These are phyloP conservation scores for Theretra japonica DNA, from an alignment of 2,888 invertebrate genomes.

Conservation along the genomic window DNA sequence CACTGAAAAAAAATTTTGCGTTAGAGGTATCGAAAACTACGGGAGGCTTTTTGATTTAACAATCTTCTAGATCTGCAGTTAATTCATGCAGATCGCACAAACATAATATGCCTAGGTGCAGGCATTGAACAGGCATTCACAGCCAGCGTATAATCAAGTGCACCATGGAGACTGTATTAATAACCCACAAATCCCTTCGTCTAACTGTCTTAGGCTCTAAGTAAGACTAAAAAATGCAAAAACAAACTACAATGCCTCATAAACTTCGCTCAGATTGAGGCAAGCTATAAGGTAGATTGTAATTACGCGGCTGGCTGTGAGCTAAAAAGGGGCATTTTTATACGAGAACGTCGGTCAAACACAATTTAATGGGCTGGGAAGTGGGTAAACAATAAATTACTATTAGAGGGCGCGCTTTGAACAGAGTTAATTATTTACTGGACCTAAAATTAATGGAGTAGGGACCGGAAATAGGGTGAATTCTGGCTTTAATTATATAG, in stretches of 20 bases:
- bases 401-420: conserved; percentile 22
- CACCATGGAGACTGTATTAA: too few relatives aligned
- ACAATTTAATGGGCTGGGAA: conserved; percentile 39
- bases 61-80: too few relatives aligned
- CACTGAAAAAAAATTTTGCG: too few relatives aligned
- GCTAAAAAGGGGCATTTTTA: conserved; percentile 37
- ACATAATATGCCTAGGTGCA: too few relatives aligned
- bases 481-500: neutral
- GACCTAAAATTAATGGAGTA: conserved; percentile 24
- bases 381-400: conserved; percentile 38
- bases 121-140: too few relatives aligned
- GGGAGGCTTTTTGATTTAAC: too few relatives aligned
- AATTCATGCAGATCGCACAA: too few relatives aligned
- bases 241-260: neutral
- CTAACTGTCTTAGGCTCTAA: too few relatives aligned
- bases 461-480: neutral
- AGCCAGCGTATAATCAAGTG: too few relatives aligned
- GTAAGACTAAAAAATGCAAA: neutral
- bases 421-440: conserved; percentile 26
- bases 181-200: too few relatives aligned
- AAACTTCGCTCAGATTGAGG: neutral
- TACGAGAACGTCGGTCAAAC: conserved; percentile 38
- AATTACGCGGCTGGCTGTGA: conserved; percentile 23
- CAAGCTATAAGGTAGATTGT: neutral
- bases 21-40: too few relatives aligned